Evolutionary conservation across 2,888 invertebrate species (phyloP), one percentile per base, ranked within the genome.

Genomic region (Lithodes maja): DNA sequence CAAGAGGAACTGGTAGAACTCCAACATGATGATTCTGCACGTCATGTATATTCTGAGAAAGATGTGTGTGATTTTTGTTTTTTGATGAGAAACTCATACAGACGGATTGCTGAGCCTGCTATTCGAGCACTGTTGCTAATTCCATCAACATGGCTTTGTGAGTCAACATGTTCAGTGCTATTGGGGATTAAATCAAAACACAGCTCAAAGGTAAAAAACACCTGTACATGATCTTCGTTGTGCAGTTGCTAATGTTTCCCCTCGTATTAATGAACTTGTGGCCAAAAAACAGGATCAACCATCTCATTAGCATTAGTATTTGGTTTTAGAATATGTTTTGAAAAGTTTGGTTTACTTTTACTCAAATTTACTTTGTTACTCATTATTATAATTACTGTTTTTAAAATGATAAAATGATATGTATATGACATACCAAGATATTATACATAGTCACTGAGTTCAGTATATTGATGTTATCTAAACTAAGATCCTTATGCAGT

Each of bases 1-100:
- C 87, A 86, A 82, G 86, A 86, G 81, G 82, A 86, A 33, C 77
- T 82, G 61, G 50, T 87, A 77, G 55, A 82, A 82, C 53, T 53
- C 74, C 86, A 83, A 53, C 55, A 87, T 82, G 74, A 87, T 82
- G 69, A 83, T 77, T 87, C 87, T 78, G 49, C 53, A 52, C 9
- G 52, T 86, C 71, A 83, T 82, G 52, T 84, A 49, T 78, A 85
- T 3, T 85, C 68, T 9, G 61, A 77, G 68, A 83, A 82, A 7
- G 77, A 77, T 61, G 2, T 85, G 50, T 77, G 85, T 77, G 77
- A 68, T 77, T 85, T 85, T 77, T 85, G 55, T 49, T 85, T 78
- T 61, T 85, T 15, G 55, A 85, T 77, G 55, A 2, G 85, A 75
- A 85, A 85, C 49, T 78, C 85, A 85, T 85, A 85, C 85, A 78